Conservation (phyloP, 2,113 vertebrate genomes). For the Bagarius yarrelli region DNA sequence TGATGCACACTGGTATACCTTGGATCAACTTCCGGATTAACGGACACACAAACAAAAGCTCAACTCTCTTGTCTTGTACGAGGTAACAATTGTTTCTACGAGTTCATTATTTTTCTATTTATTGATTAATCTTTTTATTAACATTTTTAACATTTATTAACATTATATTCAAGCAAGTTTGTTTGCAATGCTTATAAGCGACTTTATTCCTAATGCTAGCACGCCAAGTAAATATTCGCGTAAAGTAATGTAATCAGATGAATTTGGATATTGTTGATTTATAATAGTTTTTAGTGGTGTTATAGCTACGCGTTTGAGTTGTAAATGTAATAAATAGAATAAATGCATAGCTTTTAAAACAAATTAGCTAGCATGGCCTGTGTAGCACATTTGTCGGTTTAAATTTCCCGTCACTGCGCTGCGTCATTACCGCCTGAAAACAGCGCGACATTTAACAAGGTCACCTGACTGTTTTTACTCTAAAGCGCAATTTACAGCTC, state of each 20-base stretch:
- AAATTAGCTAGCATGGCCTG: neutral
- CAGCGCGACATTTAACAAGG: neutral
- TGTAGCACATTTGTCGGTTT: neutral
- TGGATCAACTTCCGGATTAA: conserved; percentile 15
- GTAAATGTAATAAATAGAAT: neutral
- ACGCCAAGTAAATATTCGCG: neutral
- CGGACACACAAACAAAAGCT: conserved; percentile 25
- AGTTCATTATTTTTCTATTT: neutral
- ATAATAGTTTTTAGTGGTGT: neutral
- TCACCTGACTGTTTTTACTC: neutral
- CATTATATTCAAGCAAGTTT: neutral
- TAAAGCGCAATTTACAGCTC: too few relatives aligned
- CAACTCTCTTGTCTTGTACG: neutral
- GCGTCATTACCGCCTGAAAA: conserved; percentile 21
- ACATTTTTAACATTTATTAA: neutral
- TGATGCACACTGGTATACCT: neutral
- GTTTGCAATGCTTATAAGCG: neutral
- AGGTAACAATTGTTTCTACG: neutral
- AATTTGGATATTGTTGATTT: neutral
- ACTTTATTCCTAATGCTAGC: neutral
- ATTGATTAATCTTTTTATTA: neutral
- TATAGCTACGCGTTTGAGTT: neutral
- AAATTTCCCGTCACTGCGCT: neutral
- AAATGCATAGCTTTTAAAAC: neutral
- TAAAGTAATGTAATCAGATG: neutral